Base-by-base conservation (phyloP, 2,113 vertebrate species). In the Nycticorax nycticorax region DNA sequence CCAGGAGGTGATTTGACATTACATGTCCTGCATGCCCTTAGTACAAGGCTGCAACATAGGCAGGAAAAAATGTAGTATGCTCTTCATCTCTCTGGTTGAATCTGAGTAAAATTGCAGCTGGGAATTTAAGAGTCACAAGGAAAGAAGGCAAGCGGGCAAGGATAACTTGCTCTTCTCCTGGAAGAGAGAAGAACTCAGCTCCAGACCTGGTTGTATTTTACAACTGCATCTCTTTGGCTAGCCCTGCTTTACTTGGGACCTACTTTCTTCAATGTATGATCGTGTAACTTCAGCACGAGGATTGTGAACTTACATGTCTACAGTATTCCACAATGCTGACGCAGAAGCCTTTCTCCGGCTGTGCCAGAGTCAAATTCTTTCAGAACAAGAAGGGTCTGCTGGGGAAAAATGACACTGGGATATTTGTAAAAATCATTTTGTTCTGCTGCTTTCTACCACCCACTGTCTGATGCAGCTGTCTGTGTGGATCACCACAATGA, bases 361-460 rank as follows among this genome's bases (percentile, higher is more conserved):
- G 3, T 14, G 24, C 12, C 14, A 5, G 10, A 84, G 48, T 39
- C 19, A 71, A 67, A 55, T 35, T 85, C 18, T 68, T 92, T 87
- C 56, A 87, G 52, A 75, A 20, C 6, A 63, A 75, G 7, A 71
- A 84, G 16, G 3, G 26, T 72, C n/a, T 80, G 26, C n/a, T 71
- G 21, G 26, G 18, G 9, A 75, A 92, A 87, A 92, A 6, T 72
- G 23, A 32, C 43, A 48, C 21, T 18, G 39, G 57, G 48, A 48
- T 82, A 63, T 68, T 52, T 75, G 14, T 60, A 64, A 83, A 93
- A 75, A 53, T 60, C 30, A 5, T 18, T 74, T 89, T 78, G 14
- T 91, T 91, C 87, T 64, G 26, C 37, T 78, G 24, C 50, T 81
- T 87, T 68, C 73, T 84, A 28, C 68, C 77, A 78, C 81, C 52